Percentiles rank a stretch among this genome's conserved stretches.
These are phyloP conservation scores for Prosopocoilus inquinatus DNA, from an alignment of 2,888 invertebrate genomes.

Conservation along the genomic window DNA sequence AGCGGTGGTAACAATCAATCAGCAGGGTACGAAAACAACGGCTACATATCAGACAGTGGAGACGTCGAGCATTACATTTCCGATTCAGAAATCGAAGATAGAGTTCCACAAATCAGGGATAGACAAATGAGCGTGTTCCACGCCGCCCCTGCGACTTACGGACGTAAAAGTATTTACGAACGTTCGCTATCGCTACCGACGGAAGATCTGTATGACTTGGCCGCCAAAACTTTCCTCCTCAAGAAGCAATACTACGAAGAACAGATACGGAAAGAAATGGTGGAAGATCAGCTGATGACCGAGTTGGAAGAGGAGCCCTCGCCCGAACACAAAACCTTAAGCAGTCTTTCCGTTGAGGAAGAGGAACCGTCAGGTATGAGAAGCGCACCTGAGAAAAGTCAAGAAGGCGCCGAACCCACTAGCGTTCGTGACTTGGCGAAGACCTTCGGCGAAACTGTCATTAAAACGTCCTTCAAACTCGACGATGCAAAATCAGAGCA, in stretches of 20 bases:
- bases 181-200: slow-evolving; percentile 54
- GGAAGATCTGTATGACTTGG: slow-evolving; percentile 54
- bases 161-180: slow-evolving; percentile 49
- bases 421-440: slow-evolving; percentile 31
- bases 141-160: slow-evolving; percentile 38
- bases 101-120: slow-evolving; percentile 49
- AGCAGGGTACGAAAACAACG: slow-evolving; percentile 43
- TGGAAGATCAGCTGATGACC: slow-evolving; percentile 53
- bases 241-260: slow-evolving; percentile 61
- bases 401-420: slow-evolving; percentile 9
- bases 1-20: slow-evolving; percentile 32
- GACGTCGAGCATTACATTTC: slow-evolving; percentile 50
- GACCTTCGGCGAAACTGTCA: slow-evolving; percentile 24
- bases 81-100: slow-evolving; percentile 50
- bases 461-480: slow-evolving; percentile 2
- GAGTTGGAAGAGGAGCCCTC: slow-evolving; percentile 53
- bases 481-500: slow-evolving; percentile 9
- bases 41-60: slow-evolving; percentile 49
- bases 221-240: slow-evolving; percentile 55
- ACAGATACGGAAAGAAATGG: slow-evolving; percentile 60
- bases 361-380: slow-evolving; percentile 30
- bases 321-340: slow-evolving; percentile 52
- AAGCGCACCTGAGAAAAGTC: slow-evolving; percentile 26
- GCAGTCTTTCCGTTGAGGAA: slow-evolving; percentile 23
- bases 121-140: slow-evolving; percentile 50